Base-by-base conservation (phyloP, 2,888 invertebrate genomes). In the Hypolimnas misippus region DNA sequence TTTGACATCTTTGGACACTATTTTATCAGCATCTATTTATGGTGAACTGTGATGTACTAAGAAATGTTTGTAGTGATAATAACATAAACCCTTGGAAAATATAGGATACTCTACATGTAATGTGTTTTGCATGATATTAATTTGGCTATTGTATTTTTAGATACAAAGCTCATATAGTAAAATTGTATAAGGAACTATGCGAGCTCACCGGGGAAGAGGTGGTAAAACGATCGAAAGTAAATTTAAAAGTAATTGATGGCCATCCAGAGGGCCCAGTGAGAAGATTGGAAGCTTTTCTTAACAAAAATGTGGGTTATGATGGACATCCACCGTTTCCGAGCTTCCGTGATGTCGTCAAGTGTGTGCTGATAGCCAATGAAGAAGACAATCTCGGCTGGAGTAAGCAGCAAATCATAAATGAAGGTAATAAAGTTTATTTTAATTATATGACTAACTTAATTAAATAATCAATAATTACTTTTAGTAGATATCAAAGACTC, bases 321-420 rank as follows among this genome's bases (percentile, higher is more conserved):
- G 89, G 88, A 0, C 54, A 73, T 4, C 79, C 83, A 0, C 75
- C 74, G 0, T 87, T 89, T 54, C 95, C 88, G 10, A 94, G 88
- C 79, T 93, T 92, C 73, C 76, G 74, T 19, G 94, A 94, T 74
- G 89, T 90, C 0, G 69, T 82, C 0, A 61, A 72, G 2, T 89
- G 89, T 72, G 86, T 89, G 0, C 8, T 51, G 1, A 38, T 70
- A 6, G 82, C 86, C 0, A 83, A 84, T 67, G 5, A 14, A 0
- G 53, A 52, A 3, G 81, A 80, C n/a, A 38, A 65, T 0, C 68
- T 87, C n/a, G 73, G 75, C 0, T 87, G 83, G 84, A 73, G 10
- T 12, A 70, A 64, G 12, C 7, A 51, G 0, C 68, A 76, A 53
- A 71, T 87, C 33, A 68, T 79, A 64, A 63, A 60, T 12, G 86